phyloP scores from a whole-genome alignment of 2,113 vertebrate species.

The Chloropsis hardwickii region DNA sequence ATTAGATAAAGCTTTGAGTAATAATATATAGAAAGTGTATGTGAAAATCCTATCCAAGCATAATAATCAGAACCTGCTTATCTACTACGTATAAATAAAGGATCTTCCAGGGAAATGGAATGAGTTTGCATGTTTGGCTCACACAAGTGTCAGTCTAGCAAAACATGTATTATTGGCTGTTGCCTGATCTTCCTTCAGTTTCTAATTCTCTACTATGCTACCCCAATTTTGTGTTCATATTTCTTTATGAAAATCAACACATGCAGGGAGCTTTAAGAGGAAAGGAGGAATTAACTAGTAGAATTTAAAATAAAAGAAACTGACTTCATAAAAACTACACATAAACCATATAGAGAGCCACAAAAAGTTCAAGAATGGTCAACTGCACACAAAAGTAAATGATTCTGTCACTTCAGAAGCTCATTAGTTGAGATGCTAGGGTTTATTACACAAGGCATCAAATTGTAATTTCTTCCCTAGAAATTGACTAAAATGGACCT shows the following conservation, averaged over 20 bases:
- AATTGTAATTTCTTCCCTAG: neutral
- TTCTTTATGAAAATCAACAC: neutral
- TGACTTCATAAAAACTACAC: neutral
- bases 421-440: neutral
- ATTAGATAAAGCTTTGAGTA: neutral
- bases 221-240: neutral
- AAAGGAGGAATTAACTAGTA: neutral
- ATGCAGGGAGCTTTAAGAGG: rapidly evolving
- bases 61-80: neutral
- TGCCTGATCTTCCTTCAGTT: neutral
- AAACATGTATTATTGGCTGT: neutral
- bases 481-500: neutral
- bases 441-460: neutral
- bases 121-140: neutral
- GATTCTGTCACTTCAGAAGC: neutral
- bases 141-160: neutral
- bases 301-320: neutral
- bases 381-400: neutral
- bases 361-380: neutral
- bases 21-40: neutral
- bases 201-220: neutral
- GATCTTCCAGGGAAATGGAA: neutral
- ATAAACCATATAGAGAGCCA: neutral
- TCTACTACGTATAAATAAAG: neutral
- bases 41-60: neutral